A percentile compares a stretch with the other conserved stretches of the same genome.
Conservation (phyloP, 2,797 vertebrate genomes). For the Thunnus albacares region DNA sequence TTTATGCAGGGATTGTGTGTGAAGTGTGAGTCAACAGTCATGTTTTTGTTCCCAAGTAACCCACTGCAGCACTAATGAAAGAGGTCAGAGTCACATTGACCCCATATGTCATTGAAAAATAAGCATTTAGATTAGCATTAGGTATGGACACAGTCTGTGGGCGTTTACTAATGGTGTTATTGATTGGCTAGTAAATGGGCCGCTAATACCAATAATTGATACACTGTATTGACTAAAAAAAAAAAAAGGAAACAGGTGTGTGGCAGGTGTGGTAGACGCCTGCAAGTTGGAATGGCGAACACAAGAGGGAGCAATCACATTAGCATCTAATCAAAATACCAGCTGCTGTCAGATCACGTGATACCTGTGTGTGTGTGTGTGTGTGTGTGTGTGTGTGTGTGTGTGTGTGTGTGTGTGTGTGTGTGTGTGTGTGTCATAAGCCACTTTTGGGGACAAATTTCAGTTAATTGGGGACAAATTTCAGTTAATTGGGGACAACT, state of each 20-base stretch:
- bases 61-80: constrained; percentile 11
- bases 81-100: constrained; percentile 30
- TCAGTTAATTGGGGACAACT: no score
- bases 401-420: no score
- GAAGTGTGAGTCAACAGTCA: not conserved
- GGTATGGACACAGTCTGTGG: not conserved
- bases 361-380: constrained; percentile 5
- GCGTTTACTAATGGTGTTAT: not conserved
- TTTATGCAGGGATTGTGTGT: not conserved
- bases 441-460: no score
- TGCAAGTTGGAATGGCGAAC: constrained; percentile 23
- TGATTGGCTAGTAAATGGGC: not conserved
- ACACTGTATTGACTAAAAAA: not conserved
- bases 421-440: no score
- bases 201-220: not conserved
- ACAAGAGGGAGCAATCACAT: constrained; percentile 64
- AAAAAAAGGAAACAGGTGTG: not conserved
- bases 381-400: no score
- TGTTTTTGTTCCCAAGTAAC: constrained; percentile 1
- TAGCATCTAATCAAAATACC: constrained; percentile 14
- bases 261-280: not conserved
- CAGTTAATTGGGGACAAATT: no score
- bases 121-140: not conserved
- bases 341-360: constrained; percentile 29
- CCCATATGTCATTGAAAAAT: not conserved